These are phyloP conservation scores for Odontomyia ornata DNA, from an alignment of 2,888 invertebrate genomes.

Conservation along the genomic window DNA sequence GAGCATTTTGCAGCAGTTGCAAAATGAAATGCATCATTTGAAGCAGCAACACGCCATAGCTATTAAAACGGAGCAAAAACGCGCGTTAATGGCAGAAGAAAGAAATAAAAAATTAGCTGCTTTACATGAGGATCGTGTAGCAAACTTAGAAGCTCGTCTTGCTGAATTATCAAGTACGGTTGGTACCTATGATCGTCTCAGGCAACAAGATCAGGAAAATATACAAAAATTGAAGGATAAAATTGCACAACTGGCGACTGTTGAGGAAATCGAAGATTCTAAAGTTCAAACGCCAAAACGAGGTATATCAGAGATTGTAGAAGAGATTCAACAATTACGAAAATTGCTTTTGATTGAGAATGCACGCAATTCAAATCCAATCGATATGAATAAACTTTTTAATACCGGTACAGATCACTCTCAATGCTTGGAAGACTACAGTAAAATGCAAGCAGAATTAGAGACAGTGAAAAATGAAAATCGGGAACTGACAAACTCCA, in stretches of 20 bases:
- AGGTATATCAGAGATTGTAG: constrained; percentile 69
- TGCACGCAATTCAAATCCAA: constrained; percentile 68
- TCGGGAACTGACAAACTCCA: constrained; percentile 55
- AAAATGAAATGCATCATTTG: constrained; percentile 76
- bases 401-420: constrained; percentile 63
- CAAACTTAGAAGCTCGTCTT: constrained; percentile 76
- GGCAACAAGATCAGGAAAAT: constrained; percentile 76
- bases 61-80: constrained; percentile 77
- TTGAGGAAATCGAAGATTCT: constrained; percentile 43
- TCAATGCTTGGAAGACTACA: constrained; percentile 73
- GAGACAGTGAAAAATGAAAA: constrained; percentile 70
- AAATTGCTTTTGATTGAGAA: constrained; percentile 71
- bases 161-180: constrained; percentile 83
- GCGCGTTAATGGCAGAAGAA: constrained; percentile 77
- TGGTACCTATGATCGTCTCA: constrained; percentile 77
- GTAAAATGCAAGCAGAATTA: constrained; percentile 71
- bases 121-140: constrained; percentile 80
- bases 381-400: constrained; percentile 69
- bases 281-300: constrained; percentile 50
- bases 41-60: constrained; percentile 78
- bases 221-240: constrained; percentile 71
- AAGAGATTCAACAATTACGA: constrained; percentile 73
- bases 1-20: constrained; percentile 69
- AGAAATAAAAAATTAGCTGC: constrained; percentile 73
- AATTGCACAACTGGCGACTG: constrained; percentile 56